Evolutionary conservation across 1,140 invertebrate species (phyloP), one percentile per base, ranked within the genome.

Genomic region (Drosophila virilis): DNA sequence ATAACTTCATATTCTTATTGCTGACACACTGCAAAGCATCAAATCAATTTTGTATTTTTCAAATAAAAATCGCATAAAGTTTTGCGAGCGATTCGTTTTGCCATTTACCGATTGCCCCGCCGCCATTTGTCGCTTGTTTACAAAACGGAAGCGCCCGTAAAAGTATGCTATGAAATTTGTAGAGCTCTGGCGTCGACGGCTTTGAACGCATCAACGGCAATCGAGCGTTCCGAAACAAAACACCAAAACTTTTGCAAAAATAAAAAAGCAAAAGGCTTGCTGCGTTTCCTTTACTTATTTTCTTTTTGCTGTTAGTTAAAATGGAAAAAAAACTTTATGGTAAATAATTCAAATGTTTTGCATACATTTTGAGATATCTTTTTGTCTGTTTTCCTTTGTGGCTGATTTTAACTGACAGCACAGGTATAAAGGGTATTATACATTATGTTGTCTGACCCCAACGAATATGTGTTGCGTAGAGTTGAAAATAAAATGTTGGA

Each of bases 111-210:
- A 15, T 33, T 38, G n/a, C 43, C 52, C 35, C 55, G 15, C 50
- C 22, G 38, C 60, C 33, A 15, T 9, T 67, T 52, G 51, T 6
- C 37, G 75, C 52, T 67, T 80, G 81, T 77, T 84, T 85, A 84
- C 77, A 74, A 67, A 85, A 85, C 79, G 84, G 83, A 88, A 79
- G 78, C 58, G 72, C 76, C 84, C 68, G 61, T 88, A 82, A 86
- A 86, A 88, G 79, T 88, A 88, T 88, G 83, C 83, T 70, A 86
- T 88, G 78, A 79, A 86, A 88, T 79, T 82, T 86, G 79, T 82
- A 82, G 68, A 52, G 65, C 76, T 62, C 51, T 13, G 37, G 37
- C 58, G 59, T 69, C 57, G 69, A 72, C 62, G 65, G 58, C 71
- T 69, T 68, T 57, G 83, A 76, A 88, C 83, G 78, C 83, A 85